A percentile compares a stretch with the other conserved stretches of the same genome.
phyloP scores from a whole-genome alignment of 2,113 vertebrate genomes.

The Cettia cetti region DNA sequence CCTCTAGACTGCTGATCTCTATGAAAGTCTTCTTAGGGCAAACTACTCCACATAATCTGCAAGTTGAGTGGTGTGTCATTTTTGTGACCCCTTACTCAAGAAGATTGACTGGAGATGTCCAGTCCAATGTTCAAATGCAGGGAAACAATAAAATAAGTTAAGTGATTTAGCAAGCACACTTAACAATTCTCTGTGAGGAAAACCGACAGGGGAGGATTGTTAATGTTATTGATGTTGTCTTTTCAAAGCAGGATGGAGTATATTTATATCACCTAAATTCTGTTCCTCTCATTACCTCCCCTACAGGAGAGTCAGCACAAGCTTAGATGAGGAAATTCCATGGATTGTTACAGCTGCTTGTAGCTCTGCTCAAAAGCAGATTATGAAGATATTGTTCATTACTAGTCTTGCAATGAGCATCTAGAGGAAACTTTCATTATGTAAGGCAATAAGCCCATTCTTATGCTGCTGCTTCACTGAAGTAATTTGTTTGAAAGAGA shows the following conservation, averaged over 20 bases:
- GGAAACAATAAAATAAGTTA: background rate
- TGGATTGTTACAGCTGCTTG: background rate
- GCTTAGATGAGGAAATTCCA: background rate
- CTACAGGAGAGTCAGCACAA: background rate
- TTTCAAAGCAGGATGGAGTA: background rate
- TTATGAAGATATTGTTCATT: background rate
- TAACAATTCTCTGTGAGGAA: background rate
- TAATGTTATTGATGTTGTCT: background rate
- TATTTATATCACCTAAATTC: background rate
- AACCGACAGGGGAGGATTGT: background rate
- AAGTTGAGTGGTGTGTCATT: background rate
- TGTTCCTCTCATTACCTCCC: background rate
- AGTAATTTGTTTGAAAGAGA: background rate
- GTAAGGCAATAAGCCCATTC: constrained; percentile 2
- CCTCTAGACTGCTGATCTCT: background rate
- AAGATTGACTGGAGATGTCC: background rate
- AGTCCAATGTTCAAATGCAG: background rate
- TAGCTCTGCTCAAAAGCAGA: background rate
- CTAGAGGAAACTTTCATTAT: constrained; percentile 36
- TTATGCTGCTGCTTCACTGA: background rate
- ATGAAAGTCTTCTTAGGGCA: background rate
- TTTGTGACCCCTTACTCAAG: background rate
- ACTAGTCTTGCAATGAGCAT: background rate
- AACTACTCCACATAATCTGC: background rate
- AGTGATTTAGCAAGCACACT: background rate